Percentiles rank a stretch among this genome's conserved stretches.
phyloP scores from a whole-genome alignment of 2,888 invertebrate genomes.

The Syrista parreyssii region DNA sequence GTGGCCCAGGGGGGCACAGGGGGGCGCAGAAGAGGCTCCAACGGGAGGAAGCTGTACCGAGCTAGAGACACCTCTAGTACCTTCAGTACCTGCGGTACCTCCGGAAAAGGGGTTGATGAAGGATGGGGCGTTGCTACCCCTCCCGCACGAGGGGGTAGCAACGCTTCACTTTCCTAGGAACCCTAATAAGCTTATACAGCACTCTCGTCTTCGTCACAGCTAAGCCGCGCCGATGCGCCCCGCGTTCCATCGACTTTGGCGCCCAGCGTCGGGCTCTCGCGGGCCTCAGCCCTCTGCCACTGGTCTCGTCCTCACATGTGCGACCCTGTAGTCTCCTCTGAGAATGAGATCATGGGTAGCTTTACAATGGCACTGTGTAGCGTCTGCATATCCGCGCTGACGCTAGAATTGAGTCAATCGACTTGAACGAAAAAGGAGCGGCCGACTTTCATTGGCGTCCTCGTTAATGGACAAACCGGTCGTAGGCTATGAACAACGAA shows the following conservation, averaged over 20 bases:
- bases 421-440: no score
- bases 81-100: neutral
- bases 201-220: constrained; percentile 49
- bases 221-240: constrained; percentile 25
- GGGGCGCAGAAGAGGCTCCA: constrained; percentile 23
- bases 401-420: no score
- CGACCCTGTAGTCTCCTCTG: no score
- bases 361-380: no score
- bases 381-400: no score
- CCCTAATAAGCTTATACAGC: constrained; percentile 65
- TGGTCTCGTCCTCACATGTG: no score
- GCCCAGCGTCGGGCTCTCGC: neutral
- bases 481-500: constrained; percentile 10
- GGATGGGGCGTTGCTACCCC: no score
- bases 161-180: constrained; percentile 33
- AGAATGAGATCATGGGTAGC: no score
- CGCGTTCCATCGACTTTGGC: neutral
- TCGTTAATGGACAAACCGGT: neutral
- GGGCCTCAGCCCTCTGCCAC: no score
- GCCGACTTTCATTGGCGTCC: no score
- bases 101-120: no score
- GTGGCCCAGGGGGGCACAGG: constrained; percentile 10
- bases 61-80: neutral
- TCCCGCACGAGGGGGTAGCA: constrained; percentile 22
- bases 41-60: no score